A percentile compares a stretch with the other conserved stretches of the same genome.
These are phyloP conservation scores for Gila robusta DNA, from an alignment of 2,797 vertebrate species.

Conservation along the genomic window DNA sequence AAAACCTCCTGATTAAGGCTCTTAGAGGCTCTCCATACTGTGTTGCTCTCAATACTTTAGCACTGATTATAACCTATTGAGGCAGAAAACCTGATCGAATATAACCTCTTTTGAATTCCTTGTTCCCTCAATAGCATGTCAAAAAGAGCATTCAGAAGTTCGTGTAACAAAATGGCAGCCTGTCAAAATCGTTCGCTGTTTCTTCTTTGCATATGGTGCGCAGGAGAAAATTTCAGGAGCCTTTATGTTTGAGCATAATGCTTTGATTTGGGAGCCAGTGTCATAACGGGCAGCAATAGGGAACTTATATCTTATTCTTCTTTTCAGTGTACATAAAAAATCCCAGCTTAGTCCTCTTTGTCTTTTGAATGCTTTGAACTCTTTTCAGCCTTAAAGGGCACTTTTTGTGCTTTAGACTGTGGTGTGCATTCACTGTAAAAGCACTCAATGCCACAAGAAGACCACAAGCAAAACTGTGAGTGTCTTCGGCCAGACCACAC, in stretches of 20 bases:
- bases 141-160: conserved; percentile 99
- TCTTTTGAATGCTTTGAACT: conserved; percentile 99
- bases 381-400: conserved; percentile 97
- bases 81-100: conserved; percentile 99
- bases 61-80: conserved; percentile 99
- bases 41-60: conserved; percentile 94
- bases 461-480: conserved; percentile 98
- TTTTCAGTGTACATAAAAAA: conserved; percentile 99
- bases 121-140: conserved; percentile 96
- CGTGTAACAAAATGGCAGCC: conserved; percentile 91
- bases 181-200: conserved; percentile 85
- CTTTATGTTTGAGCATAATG: conserved; percentile 88
- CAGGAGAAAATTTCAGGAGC: conserved; percentile 83
- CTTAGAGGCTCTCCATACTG: conserved; percentile 92
- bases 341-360: conserved; percentile 99
- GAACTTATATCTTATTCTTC: conserved; percentile 99
- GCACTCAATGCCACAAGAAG: conserved; percentile 97
- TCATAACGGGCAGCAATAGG: conserved; percentile 93
- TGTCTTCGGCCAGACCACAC: conserved; percentile 99
- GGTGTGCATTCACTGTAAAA: conserved; percentile 99
- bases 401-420: conserved; percentile 96
- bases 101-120: conserved; percentile 99
- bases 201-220: conserved; percentile 90
- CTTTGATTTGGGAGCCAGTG: conserved; percentile 94
- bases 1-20: conserved; percentile 92